Percentiles rank a stretch among this genome's conserved stretches.
Evolutionary conservation across 2,888 invertebrate genomes (phyloP).

Genomic region (Boloria euphrosyne): DNA sequence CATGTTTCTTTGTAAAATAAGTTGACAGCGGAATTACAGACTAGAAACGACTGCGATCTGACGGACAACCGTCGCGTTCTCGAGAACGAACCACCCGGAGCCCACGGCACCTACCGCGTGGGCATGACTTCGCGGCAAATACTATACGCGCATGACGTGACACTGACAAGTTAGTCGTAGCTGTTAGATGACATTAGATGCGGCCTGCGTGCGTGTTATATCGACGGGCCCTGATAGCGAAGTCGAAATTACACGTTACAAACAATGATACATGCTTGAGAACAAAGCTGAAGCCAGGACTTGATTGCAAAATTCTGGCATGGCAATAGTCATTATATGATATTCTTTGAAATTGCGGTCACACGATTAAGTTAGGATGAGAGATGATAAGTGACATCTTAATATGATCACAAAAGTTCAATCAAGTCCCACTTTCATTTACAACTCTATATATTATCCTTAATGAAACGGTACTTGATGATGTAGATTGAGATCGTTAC

Average conservation of each 20-base stretch:
- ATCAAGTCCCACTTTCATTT: constrained; percentile 60
- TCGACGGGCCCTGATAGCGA: constrained; percentile 54
- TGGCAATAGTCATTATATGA: too few species aligned
- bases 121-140: constrained; percentile 39
- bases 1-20: constrained; percentile 77
- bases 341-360: neutral
- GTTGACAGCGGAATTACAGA: constrained; percentile 69
- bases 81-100: constrained; percentile 57
- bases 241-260: constrained; percentile 64
- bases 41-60: neutral
- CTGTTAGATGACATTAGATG: constrained; percentile 64
- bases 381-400: neutral
- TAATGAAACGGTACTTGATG: constrained; percentile 48
- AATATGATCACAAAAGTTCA: constrained; percentile 30
- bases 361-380: neutral
- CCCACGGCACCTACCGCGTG: constrained; percentile 49
- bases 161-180: constrained; percentile 73
- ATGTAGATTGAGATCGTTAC: constrained; percentile 55
- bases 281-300: constrained; percentile 68
- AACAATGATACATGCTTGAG: constrained; percentile 71
- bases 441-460: constrained; percentile 48
- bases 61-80: constrained; percentile 50
- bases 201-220: constrained; percentile 70
- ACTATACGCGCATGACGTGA: constrained; percentile 42
- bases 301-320: constrained; percentile 40